Evolutionary conservation across 2,888 invertebrate genomes (phyloP).

Genomic region (Globia sparganii): DNA sequence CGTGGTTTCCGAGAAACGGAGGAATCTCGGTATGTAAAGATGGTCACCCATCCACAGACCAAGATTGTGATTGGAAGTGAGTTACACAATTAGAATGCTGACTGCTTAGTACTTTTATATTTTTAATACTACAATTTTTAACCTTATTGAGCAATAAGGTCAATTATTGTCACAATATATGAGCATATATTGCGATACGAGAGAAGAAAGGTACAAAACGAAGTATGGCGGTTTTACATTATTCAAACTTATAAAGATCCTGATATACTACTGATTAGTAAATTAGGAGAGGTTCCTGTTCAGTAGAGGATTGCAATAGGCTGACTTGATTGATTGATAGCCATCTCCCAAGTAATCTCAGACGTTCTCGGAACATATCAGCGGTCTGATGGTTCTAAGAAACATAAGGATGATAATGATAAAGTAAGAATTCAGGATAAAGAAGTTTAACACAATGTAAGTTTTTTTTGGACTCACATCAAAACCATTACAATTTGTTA

Average conservation of each 20-base stretch:
- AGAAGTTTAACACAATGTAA: background rate
- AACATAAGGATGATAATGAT: background rate
- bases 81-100: background rate
- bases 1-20: too few relatives aligned
- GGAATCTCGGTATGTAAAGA: too few relatives aligned
- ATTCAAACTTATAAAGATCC: background rate
- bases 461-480: background rate
- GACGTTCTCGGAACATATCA: slow-evolving; percentile 21
- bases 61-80: background rate
- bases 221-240: background rate
- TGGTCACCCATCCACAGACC: too few relatives aligned
- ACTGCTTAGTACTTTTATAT: background rate
- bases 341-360: background rate
- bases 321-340: slow-evolving; percentile 30
- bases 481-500: background rate
- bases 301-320: background rate
- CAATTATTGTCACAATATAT: background rate
- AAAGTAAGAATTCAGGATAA: background rate
- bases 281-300: background rate
- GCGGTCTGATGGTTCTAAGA: slow-evolving; percentile 27
- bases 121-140: background rate
- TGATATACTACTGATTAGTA: background rate
- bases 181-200: background rate
- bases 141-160: too few relatives aligned
- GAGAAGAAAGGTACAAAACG: background rate